phyloP scores from a whole-genome alignment of 1,140 invertebrate species.

The Periplaneta americana region DNA sequence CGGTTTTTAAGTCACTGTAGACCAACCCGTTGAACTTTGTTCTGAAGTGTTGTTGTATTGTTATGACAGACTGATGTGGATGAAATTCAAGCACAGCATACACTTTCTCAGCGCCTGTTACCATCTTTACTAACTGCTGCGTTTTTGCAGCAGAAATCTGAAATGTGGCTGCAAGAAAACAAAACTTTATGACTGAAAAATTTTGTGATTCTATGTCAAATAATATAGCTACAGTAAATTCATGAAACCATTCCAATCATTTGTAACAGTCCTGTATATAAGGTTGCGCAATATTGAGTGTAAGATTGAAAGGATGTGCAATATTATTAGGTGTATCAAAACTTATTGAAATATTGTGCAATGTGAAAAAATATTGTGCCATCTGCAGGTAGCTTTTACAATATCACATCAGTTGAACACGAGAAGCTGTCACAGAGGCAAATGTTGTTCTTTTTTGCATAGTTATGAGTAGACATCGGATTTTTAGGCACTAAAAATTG shows the following conservation, averaged over 20 bases:
- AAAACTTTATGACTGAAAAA: constrained; percentile 10
- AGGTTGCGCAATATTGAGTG: too few relatives aligned
- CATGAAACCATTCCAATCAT: constrained; percentile 9
- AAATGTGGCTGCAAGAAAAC: constrained; percentile 2
- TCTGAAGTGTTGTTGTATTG: constrained; percentile 6
- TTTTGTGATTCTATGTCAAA: neutral
- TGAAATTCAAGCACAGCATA: constrained; percentile 14
- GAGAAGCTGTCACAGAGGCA: too few relatives aligned
- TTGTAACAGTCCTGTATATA: constrained; percentile 5
- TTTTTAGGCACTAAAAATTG: too few relatives aligned
- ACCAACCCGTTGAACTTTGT: constrained; percentile 4
- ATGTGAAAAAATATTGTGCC: too few relatives aligned
- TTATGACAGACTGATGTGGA: constrained; percentile 7
- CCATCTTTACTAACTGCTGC: constrained; percentile 4
- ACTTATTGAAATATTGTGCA: too few relatives aligned
- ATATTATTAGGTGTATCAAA: too few relatives aligned
- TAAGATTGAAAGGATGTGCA: too few relatives aligned
- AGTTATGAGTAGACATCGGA: too few relatives aligned
- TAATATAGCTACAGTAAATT: constrained; percentile 6
- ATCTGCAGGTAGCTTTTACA: too few relatives aligned
- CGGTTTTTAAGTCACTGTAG: neutral
- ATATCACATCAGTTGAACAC: too few relatives aligned
- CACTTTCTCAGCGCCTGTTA: constrained; percentile 9
- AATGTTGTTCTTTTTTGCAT: too few relatives aligned
- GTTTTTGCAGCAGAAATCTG: neutral